Evolutionary conservation across 1,140 invertebrate genomes (phyloP).

Genomic region (Papilio machaon): DNA sequence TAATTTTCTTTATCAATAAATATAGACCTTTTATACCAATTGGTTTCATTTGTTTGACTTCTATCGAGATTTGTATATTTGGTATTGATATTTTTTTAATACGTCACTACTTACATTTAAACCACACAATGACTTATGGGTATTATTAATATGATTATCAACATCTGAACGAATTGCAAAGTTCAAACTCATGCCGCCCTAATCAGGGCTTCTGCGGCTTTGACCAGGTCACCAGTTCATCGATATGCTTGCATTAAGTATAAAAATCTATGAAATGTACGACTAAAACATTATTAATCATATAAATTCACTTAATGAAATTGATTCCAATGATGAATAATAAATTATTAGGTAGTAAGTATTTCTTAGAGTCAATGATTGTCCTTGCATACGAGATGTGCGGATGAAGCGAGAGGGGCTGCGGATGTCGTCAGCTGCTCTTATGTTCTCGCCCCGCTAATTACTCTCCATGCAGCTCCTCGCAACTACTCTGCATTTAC

Average conservation of each 20-base stretch:
- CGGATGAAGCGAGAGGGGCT: constrained; percentile 25
- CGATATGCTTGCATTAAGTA: too few relatives aligned
- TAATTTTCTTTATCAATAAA: not conserved
- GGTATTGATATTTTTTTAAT: not conserved
- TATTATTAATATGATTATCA: too few relatives aligned
- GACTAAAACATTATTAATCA: too few relatives aligned
- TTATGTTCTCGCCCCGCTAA: constrained; percentile 40
- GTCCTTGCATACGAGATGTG: not conserved
- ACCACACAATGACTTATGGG: not conserved
- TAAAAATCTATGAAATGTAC: too few relatives aligned
- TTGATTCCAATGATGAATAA: not conserved
- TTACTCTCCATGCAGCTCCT: constrained; percentile 37
- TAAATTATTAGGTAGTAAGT: not conserved
- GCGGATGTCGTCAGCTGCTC: constrained; percentile 42
- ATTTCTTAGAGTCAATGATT: not conserved
- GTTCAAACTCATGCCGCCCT: too few relatives aligned
- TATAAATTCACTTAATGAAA: too few relatives aligned
- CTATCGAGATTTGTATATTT: not conserved
- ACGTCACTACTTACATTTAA: not conserved
- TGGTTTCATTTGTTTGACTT: not conserved
- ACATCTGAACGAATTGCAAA: too few relatives aligned
- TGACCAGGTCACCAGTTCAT: too few relatives aligned
- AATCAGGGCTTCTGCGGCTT: too few relatives aligned
- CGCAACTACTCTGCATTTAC: constrained; percentile 37
- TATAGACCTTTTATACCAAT: not conserved